Conservation (phyloP, 2,113 vertebrate genomes). For the Pteruthius melanotis region DNA sequence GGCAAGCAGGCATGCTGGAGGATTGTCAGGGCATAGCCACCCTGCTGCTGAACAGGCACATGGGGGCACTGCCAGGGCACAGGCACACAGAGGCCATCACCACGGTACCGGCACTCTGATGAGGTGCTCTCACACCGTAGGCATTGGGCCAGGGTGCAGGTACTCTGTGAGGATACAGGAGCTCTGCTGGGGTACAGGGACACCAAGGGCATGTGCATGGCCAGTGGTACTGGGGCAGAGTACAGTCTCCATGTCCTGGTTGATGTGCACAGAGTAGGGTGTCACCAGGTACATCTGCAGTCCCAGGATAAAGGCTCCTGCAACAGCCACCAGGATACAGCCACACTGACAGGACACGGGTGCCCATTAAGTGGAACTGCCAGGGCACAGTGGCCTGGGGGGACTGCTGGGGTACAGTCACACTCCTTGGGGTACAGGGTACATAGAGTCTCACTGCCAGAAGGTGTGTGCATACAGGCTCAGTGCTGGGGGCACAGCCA, state of each 20-base stretch:
- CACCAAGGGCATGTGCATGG: background rate
- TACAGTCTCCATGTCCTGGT: background rate
- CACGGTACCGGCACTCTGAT: background rate
- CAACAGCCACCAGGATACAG: background rate
- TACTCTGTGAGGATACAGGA: background rate
- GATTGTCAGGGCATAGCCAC: background rate
- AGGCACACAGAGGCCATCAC: background rate
- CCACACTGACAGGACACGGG: background rate
- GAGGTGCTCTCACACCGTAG: background rate
- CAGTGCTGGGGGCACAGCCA: background rate
- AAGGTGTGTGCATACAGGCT: background rate
- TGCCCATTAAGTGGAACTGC: background rate
- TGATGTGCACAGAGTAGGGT: rapidly evolving
- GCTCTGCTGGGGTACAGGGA: background rate
- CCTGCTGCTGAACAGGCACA: background rate
- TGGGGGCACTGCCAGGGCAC: background rate
- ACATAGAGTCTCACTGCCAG: background rate
- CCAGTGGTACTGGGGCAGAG: background rate
- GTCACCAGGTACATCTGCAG: background rate
- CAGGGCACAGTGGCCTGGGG: background rate
- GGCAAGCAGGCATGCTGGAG: background rate
- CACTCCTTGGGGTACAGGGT: background rate
- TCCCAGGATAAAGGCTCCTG: background rate
- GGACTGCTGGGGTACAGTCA: background rate
- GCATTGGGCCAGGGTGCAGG: background rate